These are phyloP conservation scores for Acanthisitta chloris DNA, from an alignment of 2,113 vertebrate species.

Conservation along the genomic window DNA sequence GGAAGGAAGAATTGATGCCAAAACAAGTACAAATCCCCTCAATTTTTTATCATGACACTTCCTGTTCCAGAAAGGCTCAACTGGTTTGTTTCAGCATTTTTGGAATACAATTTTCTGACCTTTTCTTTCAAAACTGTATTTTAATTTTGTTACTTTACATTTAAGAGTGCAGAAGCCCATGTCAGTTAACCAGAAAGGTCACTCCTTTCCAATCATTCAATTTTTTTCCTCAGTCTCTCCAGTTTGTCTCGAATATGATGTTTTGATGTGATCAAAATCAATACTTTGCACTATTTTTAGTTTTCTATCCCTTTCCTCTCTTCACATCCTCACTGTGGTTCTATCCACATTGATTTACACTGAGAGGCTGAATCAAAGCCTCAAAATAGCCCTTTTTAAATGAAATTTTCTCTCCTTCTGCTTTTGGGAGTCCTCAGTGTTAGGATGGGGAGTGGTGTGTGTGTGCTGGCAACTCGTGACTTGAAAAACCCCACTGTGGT, in stretches of 20 bases:
- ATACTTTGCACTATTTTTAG: background rate
- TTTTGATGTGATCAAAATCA: background rate
- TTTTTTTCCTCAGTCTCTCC: background rate
- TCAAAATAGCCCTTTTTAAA: background rate
- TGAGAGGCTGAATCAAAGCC: background rate
- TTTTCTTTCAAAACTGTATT: background rate
- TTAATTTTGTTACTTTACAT: background rate
- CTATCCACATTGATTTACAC: background rate
- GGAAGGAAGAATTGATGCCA: background rate
- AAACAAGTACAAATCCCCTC: background rate
- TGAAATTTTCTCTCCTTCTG: background rate
- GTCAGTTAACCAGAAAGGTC: background rate
- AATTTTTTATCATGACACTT: background rate
- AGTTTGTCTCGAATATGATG: background rate
- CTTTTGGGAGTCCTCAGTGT: background rate
- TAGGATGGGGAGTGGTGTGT: background rate
- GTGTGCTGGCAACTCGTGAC: background rate
- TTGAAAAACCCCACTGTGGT: background rate
- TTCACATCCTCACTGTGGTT: background rate
- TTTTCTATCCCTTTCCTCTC: background rate
- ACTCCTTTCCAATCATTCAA: background rate
- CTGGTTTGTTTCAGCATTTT: background rate
- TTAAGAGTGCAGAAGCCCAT: background rate
- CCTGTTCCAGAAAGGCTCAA: background rate
- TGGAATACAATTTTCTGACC: background rate